A percentile compares a stretch with the other conserved stretches of the same genome.
phyloP scores from a whole-genome alignment of 2,888 invertebrate species.

The Orthonychiurus folsomi region DNA sequence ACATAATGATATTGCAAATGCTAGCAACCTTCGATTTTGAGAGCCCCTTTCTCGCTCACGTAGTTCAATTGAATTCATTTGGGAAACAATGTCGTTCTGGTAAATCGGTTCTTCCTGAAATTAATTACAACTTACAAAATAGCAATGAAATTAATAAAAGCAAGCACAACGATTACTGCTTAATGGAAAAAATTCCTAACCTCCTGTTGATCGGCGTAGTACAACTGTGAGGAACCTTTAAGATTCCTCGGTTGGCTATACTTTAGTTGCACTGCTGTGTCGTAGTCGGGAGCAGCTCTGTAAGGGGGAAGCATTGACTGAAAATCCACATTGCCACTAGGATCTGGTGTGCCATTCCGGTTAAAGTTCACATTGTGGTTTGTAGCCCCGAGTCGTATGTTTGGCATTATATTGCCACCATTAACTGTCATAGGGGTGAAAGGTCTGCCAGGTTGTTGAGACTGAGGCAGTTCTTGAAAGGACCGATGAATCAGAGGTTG shows the following conservation, averaged over 20 bases:
- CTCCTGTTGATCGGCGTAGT: background rate
- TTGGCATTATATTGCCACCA: background rate
- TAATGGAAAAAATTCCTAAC: too few species aligned
- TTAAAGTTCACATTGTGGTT: background rate
- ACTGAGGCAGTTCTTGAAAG: constrained; percentile 22
- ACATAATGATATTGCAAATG: too few species aligned
- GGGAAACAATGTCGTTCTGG: constrained; percentile 39
- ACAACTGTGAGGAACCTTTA: background rate
- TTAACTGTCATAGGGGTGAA: constrained; percentile 5
- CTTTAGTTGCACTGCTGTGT: constrained; percentile 81
- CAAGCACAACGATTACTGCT: too few species aligned
- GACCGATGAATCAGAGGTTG: constrained; percentile 32
- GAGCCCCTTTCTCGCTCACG: constrained; percentile 20
- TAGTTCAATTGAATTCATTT: constrained; percentile 39
- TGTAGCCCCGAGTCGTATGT: background rate
- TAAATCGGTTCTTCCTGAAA: constrained; percentile 38
- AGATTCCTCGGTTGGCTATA: constrained; percentile 38
- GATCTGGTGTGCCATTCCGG: background rate
- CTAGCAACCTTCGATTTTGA: background rate
- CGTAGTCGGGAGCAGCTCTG: constrained; percentile 88
- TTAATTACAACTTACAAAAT: background rate
- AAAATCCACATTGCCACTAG: constrained; percentile 14
- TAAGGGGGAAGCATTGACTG: constrained; percentile 65
- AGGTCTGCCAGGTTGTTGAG: constrained; percentile 2
- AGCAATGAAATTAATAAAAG: background rate